Conservation (phyloP, 92 coral and sea anemone species). For the Diadumene lineata region DNA sequence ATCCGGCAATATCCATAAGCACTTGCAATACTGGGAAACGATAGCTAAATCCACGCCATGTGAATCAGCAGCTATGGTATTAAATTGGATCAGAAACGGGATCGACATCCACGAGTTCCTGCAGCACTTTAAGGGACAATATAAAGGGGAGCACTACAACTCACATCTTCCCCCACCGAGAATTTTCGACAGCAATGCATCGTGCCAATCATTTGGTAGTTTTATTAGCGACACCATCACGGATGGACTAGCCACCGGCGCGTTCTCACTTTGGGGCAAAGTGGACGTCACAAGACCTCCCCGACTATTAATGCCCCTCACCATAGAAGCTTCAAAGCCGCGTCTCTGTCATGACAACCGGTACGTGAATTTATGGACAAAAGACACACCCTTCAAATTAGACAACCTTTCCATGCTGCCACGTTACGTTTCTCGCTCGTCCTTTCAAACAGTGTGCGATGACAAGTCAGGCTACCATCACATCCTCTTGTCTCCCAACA, state of each 20-base stretch:
- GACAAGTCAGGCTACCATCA: constrained; percentile 61
- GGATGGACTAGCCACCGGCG: constrained; percentile 30
- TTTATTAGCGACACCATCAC: constrained; percentile 27
- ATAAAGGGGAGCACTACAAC: constrained; percentile 23
- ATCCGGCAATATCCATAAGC: neutral
- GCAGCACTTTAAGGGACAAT: constrained; percentile 32
- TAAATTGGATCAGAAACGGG: neutral
- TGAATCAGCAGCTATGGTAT: neutral
- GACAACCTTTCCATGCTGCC: constrained; percentile 27
- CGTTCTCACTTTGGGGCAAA: constrained; percentile 33
- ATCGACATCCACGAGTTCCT: constrained; percentile 10
- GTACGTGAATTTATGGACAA: constrained; percentile 25
- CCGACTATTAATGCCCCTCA: constrained; percentile 39
- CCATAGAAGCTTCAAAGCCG: constrained; percentile 1
- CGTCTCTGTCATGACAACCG: constrained; percentile 8
- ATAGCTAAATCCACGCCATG: neutral
- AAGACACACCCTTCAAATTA: constrained; percentile 15
- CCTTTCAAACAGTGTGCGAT: constrained; percentile 48
- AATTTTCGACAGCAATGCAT: no score
- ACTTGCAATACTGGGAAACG: no score
- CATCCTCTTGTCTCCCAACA: constrained; percentile 24
- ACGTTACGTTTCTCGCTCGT: constrained; percentile 32
- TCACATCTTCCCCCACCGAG: constrained; percentile 26
- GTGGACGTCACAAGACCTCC: constrained; percentile 30
- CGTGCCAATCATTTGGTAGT: constrained; percentile 31